Evolutionary conservation across 2,797 vertebrate genomes (phyloP), one percentile per base, ranked within the genome.

Genomic region (Pseudochirops cupreus): DNA sequence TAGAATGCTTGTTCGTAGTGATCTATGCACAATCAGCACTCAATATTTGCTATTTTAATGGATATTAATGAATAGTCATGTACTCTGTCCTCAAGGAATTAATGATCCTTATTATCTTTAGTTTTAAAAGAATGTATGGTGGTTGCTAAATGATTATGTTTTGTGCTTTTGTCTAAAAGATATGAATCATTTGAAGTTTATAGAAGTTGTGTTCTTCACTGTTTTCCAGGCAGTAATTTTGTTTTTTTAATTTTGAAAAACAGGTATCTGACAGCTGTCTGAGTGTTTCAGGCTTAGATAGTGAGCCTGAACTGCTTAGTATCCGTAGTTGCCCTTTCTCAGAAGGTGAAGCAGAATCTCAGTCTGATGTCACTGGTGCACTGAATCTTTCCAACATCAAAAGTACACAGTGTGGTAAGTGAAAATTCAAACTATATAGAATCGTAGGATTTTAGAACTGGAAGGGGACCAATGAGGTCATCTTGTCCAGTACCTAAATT

Each of bases 321-420:
- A n/a, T 97, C 1, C 82, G 97, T 50, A 97, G 92, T 14, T 74
- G 93, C 31, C 95, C 96, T 3, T 59, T 92, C 6, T 97, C 98
- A 90, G 98, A 98, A 96, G 98, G 98, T 91, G 98, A 98, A 39
- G 92, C 97, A 5, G 98, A 98, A 62, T 62, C 98, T 24, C 96
- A 93, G 58, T 97, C 98, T 0, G 98, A 98, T 11, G 93, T 93
- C 96, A 98, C 91, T 57, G 57, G 94, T 94, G 96, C 26, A 39
- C 96, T 93, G 91, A 53, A 92, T 91, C 98, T 98, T 2, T 98
- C 97, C 56, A 0, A n/a, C 95, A 94, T 93, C 96, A 98, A 52
- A 93, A n/a, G 94, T 50, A 90, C 94, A 6, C 94, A 94, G 0
- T 98, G 98, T 98, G 98, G 98, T 99, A 98, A 97, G 95, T 94